These are phyloP conservation scores for Pipistrellus nathusii DNA, from an alignment of 2,797 vertebrate genomes.

Conservation along the genomic window DNA sequence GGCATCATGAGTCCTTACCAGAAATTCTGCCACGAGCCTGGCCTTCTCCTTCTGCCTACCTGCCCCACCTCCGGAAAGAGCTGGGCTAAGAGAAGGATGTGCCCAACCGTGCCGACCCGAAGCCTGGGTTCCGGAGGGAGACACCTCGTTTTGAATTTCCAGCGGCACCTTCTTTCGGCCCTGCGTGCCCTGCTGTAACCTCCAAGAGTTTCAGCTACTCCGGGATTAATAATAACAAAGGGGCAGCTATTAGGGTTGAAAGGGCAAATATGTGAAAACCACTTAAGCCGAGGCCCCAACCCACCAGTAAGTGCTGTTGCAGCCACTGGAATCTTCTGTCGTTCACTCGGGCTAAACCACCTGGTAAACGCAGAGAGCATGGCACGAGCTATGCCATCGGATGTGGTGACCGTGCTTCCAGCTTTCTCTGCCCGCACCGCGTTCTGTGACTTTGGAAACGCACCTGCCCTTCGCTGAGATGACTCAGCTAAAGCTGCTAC, in stretches of 20 bases:
- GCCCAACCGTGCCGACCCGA: not conserved
- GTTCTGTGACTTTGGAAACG: conserved; percentile 17
- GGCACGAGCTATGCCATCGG: not conserved
- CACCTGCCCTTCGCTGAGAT: not conserved
- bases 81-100: not conserved
- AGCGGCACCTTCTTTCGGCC: not conserved
- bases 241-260: not conserved
- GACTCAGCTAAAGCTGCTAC: not conserved
- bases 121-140: not conserved
- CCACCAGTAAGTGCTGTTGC: not conserved
- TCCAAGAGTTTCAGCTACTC: not conserved
- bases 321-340: not conserved
- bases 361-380: not conserved
- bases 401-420: not conserved
- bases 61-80: not conserved
- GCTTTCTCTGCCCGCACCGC: not conserved
- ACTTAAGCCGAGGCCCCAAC: not conserved
- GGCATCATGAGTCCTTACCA: not conserved
- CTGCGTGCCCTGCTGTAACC: not conserved
- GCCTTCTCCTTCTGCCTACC: conserved; percentile 1
- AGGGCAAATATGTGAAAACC: not conserved
- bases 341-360: not conserved
- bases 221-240: not conserved
- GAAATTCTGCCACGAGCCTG: not conserved
- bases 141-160: not conserved